A percentile compares a stretch with the other conserved stretches of the same genome.
phyloP scores from a whole-genome alignment of 1,140 invertebrate species.

The Zaprionus ornatus region DNA sequence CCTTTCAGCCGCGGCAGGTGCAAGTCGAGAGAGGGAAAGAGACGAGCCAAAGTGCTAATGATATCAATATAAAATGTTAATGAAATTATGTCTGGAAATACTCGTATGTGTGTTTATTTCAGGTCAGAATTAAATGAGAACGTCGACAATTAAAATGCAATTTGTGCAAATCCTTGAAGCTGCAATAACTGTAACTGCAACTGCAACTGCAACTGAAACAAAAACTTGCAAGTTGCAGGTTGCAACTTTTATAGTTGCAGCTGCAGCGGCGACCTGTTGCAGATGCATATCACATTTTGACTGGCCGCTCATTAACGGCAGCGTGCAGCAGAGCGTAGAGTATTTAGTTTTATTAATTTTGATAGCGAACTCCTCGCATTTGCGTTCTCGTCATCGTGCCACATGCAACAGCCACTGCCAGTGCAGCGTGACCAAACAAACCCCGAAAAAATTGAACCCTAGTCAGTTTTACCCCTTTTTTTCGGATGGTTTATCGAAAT shows the following conservation, averaged over 20 bases:
- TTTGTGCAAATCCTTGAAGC: conserved; percentile 62
- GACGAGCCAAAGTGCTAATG: conserved; percentile 42
- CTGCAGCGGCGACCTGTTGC: conserved; percentile 52
- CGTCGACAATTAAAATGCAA: conserved; percentile 71
- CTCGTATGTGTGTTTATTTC: conserved; percentile 3
- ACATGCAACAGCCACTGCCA: conserved; percentile 61
- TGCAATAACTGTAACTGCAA: conserved; percentile 27
- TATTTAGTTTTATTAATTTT: conserved; percentile 66
- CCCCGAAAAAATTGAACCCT: conserved; percentile 35
- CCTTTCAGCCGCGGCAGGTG: conserved; percentile 65
- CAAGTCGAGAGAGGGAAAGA: not conserved
- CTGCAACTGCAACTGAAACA: not conserved
- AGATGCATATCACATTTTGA: conserved; percentile 54
- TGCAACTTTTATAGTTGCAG: conserved; percentile 27
- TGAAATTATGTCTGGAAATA: conserved; percentile 12
- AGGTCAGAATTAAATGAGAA: not conserved
- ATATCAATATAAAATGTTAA: conserved; percentile 52
- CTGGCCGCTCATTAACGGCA: conserved; percentile 67
- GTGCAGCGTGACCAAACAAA: conserved; percentile 60
- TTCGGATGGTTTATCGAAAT: not conserved
- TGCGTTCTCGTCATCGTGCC: conserved; percentile 54
- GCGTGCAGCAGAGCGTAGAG: conserved; percentile 40
- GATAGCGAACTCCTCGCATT: conserved; percentile 54
- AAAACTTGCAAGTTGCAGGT: conserved; percentile 6
- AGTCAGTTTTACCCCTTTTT: conserved; percentile 49